Conservation (phyloP, 2,113 vertebrate species). For the Tor tambroides region DNA sequence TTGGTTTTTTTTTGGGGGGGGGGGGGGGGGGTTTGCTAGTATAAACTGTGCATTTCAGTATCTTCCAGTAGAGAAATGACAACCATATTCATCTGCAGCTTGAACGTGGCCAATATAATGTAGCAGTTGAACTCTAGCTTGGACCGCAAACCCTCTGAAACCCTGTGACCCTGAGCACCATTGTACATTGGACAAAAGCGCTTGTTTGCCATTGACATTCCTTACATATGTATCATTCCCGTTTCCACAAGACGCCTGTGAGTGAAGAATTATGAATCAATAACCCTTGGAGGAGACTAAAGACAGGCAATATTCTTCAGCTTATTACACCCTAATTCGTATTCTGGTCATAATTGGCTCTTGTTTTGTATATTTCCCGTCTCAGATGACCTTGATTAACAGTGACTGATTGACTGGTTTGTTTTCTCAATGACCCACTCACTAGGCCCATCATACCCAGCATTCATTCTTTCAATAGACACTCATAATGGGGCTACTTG, state of each 20-base stretch:
- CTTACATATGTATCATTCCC: constrained; percentile 9
- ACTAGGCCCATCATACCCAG: not conserved
- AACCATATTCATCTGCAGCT: not conserved
- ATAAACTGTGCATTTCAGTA: not conserved
- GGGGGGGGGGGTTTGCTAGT: no score
- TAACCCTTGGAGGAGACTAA: constrained; percentile 19
- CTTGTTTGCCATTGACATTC: constrained; percentile 11
- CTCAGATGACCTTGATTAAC: constrained; percentile 36
- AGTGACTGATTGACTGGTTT: constrained; percentile 32
- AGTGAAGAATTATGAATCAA: constrained; percentile 33
- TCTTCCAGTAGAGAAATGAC: no score
- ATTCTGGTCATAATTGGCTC: constrained; percentile 32
- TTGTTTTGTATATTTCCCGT: constrained; percentile 28
- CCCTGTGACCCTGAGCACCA: not conserved
- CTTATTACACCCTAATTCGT: constrained; percentile 22
- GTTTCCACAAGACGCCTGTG: not conserved
- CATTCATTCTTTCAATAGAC: constrained; percentile 17
- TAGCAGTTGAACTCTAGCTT: not conserved
- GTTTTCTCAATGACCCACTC: constrained; percentile 19
- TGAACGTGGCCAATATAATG: not conserved
- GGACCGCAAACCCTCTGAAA: not conserved
- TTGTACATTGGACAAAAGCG: not conserved
- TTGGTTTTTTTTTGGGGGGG: no score
- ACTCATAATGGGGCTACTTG: constrained; percentile 18
- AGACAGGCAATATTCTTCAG: constrained; percentile 9